A percentile compares a stretch with the other conserved stretches of the same genome.
These are phyloP conservation scores for Eilema caniola DNA, from an alignment of 2,888 invertebrate genomes.

Conservation along the genomic window DNA sequence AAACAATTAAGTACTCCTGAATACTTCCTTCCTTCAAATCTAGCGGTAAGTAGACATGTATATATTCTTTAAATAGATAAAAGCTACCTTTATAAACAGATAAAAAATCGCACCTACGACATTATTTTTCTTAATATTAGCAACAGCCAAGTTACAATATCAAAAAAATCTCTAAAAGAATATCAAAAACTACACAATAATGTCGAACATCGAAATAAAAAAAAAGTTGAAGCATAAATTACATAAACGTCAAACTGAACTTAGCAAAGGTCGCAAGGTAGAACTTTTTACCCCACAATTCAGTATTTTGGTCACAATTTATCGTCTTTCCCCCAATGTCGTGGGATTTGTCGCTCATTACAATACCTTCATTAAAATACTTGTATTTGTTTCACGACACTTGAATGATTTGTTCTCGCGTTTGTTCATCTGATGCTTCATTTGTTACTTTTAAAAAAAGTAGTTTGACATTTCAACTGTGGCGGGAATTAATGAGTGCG, in stretches of 20 bases:
- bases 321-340: slow-evolving; percentile 63
- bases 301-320: slow-evolving; percentile 64
- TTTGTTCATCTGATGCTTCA: slow-evolving; percentile 57
- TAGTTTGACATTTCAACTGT: slow-evolving; percentile 35
- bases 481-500: slow-evolving; percentile 19
- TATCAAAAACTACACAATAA: neutral
- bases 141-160: too few relatives aligned
- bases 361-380: slow-evolving; percentile 80
- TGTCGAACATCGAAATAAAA: slow-evolving; percentile 5
- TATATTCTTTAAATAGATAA: too few relatives aligned
- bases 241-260: slow-evolving; percentile 21
- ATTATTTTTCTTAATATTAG: too few relatives aligned
- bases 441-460: slow-evolving; percentile 49
- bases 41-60: too few relatives aligned
- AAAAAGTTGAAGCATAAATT: slow-evolving; percentile 17
- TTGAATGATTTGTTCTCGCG: slow-evolving; percentile 76
- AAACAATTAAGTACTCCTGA: neutral
- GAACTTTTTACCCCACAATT: slow-evolving; percentile 66
- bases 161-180: neutral
- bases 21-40: neutral
- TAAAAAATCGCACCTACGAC: too few relatives aligned
- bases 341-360: slow-evolving; percentile 71
- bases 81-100: too few relatives aligned
- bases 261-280: slow-evolving; percentile 47
- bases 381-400: slow-evolving; percentile 74